A percentile compares a stretch with the other conserved stretches of the same genome.
Conservation (phyloP, 2,888 invertebrate species). For the Flexamia atlantica region DNA sequence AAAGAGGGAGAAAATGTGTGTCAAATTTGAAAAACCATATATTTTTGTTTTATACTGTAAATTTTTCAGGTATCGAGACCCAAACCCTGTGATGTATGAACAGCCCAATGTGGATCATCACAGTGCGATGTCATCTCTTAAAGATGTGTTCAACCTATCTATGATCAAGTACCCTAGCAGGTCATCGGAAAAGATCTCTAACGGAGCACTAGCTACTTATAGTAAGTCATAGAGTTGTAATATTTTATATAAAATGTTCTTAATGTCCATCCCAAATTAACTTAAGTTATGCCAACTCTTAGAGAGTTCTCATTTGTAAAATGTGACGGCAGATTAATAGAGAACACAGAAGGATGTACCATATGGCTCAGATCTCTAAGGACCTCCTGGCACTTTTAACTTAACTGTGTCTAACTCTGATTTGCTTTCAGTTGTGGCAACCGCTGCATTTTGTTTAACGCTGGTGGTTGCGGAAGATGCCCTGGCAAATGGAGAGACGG, state of each 20-base stretch:
- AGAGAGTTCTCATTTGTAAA: too few relatives aligned
- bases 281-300: too few relatives aligned
- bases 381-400: too few relatives aligned
- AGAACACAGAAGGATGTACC: too few relatives aligned
- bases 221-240: slow-evolving; percentile 74
- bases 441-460: slow-evolving; percentile 77
- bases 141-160: slow-evolving; percentile 81
- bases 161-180: slow-evolving; percentile 82
- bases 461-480: slow-evolving; percentile 73
- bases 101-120: slow-evolving; percentile 45
- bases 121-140: slow-evolving; percentile 25
- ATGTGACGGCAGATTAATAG: too few relatives aligned
- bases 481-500: slow-evolving; percentile 71
- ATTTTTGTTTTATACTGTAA: too few relatives aligned
- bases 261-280: too few relatives aligned
- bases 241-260: too few relatives aligned
- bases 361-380: too few relatives aligned
- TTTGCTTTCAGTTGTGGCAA: slow-evolving; percentile 76
- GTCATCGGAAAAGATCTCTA: slow-evolving; percentile 82
- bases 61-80: slow-evolving; percentile 67
- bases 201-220: slow-evolving; percentile 79
- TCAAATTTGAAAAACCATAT: too few relatives aligned
- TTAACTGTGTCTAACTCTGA: too few relatives aligned
- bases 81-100: slow-evolving; percentile 67
- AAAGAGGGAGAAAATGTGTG: too few relatives aligned